A percentile compares a stretch with the other conserved stretches of the same genome.
Conservation (phyloP, 2,888 invertebrate genomes). For the Pardosa pseudoannulata region DNA sequence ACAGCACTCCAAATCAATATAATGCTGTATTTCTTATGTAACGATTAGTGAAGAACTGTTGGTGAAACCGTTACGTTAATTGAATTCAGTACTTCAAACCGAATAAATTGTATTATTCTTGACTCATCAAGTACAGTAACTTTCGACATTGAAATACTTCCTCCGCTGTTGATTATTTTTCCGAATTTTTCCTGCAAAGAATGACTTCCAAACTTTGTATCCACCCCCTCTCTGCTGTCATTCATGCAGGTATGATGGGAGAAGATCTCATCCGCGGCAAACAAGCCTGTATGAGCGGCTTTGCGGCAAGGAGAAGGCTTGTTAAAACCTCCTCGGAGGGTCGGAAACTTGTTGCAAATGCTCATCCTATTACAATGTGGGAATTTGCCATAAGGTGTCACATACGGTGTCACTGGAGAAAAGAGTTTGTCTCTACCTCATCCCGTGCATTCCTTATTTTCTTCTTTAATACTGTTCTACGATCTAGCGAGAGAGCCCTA, state of each 20-base stretch:
- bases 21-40: too few relatives aligned
- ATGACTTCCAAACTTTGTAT: too few relatives aligned
- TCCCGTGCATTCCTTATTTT: neutral
- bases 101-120: too few relatives aligned
- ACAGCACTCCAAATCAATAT: too few relatives aligned
- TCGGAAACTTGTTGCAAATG: conserved; percentile 19
- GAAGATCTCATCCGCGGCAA: neutral
- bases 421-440: neutral
- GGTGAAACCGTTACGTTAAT: too few relatives aligned
- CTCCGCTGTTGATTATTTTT: too few relatives aligned
- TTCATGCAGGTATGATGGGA: conserved; percentile 13
- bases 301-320: neutral
- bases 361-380: conserved; percentile 42
- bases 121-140: too few relatives aligned
- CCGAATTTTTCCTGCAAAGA: too few relatives aligned
- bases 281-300: too few relatives aligned
- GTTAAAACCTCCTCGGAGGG: conserved; percentile 35
- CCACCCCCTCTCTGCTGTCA: conserved; percentile 5
- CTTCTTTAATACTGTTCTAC: neutral
- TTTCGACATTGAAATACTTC: too few relatives aligned
- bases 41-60: too few relatives aligned
- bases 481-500: conserved; percentile 6
- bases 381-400: conserved; percentile 35
- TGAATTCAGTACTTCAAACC: too few relatives aligned
- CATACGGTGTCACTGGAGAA: conserved; percentile 26